Evolutionary conservation across 35 echinoderm and acorn worm species (phyloP), one percentile per base, ranked within the genome.

Genomic region (Lytechinus variegatus): DNA sequence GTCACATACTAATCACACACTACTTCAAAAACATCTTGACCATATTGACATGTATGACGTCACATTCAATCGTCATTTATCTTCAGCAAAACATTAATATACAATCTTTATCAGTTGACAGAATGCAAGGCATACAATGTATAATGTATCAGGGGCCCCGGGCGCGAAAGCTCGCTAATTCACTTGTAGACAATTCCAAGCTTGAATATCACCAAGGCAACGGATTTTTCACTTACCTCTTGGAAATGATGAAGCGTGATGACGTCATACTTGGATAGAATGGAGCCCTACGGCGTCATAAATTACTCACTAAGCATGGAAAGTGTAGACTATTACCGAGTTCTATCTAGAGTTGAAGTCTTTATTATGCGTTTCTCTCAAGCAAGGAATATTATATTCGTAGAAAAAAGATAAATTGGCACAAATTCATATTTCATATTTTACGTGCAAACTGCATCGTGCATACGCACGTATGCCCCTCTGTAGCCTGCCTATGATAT

Each of bases 181-280:
- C 66, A 79, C 66, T 79, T 79, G 66, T 79, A 79, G 66, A 79
- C 66, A 79, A 79, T n/a, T 79, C 21, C 66, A 79, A 79, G 66
- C 66, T 79, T 24, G 66, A 79, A 79, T 79, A 79, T 79, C 21
- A 4, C 66, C 66, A 79, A 24, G 21, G 14, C 66, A 79, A 79
- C 66, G 66, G 66, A 79, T n/a, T 79, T n/a, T 79, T 79, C 66
- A 79, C 66, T 79, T 79, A 79, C 66, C 66, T 79, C 66, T 79
- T 24, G 66, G 19, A 79, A 79, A 79, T 79, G 19, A 79, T 79
- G 66, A 79, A 79, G 16, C 16, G 24, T 16, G 16, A 24, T 79
- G 66, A 79, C 66, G 66, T 79, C 66, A 79, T 79, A 79, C 5
- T 79, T 24, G 66, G 66, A 24, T 16, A 24, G 66, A 79, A 79